These are phyloP conservation scores for Eupithecia insigniata DNA, from an alignment of 2,888 invertebrate species.

Conservation along the genomic window DNA sequence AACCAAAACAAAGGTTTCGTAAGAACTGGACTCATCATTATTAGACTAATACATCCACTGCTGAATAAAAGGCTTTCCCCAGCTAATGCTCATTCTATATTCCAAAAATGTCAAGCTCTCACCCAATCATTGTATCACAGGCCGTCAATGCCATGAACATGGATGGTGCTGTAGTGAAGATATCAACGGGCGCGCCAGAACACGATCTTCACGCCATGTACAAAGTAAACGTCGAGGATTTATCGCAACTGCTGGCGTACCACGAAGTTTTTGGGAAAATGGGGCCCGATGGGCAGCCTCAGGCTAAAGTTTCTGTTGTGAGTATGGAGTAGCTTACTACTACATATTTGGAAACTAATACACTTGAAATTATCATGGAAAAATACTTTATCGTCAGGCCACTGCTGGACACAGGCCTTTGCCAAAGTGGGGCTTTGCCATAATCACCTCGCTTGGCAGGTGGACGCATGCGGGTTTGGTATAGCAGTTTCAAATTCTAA, in stretches of 20 bases:
- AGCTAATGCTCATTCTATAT: not conserved
- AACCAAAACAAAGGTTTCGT: too few species aligned
- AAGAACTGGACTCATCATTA: too few species aligned
- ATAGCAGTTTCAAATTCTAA: too few species aligned
- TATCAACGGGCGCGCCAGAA: conserved; percentile 86
- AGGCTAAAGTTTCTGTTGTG: conserved; percentile 53
- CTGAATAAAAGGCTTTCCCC: not conserved
- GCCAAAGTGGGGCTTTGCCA: too few species aligned
- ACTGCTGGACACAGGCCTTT: too few species aligned
- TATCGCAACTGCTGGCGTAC: conserved; percentile 92
- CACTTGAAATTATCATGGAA: too few species aligned
- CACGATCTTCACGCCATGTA: conserved; percentile 93
- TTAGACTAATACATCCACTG: not conserved
- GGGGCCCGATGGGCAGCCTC: conserved; percentile 70
- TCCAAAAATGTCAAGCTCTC: not conserved
- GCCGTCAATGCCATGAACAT: conserved; percentile 77
- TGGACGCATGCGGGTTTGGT: too few species aligned
- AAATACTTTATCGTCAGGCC: too few species aligned
- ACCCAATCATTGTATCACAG: conserved; percentile 48
- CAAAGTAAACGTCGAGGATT: conserved; percentile 92
- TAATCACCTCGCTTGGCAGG: too few species aligned
- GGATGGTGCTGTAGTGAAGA: conserved; percentile 90
- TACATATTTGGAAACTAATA: too few species aligned
- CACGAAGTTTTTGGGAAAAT: conserved; percentile 89
- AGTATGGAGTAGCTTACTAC: conserved; percentile 43